Conservation (phyloP, 2,113 vertebrate genomes). For the Tachysurus vachellii region DNA sequence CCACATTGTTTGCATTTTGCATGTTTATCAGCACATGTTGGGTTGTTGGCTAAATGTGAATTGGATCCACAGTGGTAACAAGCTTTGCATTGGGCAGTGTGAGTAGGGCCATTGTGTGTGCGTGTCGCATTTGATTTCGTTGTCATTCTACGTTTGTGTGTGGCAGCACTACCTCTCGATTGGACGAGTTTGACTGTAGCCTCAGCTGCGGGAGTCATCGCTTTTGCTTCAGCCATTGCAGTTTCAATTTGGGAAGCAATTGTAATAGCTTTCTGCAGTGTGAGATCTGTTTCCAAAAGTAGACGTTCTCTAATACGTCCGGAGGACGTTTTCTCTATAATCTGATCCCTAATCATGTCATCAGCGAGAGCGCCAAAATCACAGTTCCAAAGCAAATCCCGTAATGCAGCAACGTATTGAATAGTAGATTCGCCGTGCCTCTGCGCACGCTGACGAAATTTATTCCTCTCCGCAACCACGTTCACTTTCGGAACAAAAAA, state of each 20-base stretch:
- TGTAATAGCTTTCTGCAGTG: conserved; percentile 5
- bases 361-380: not conserved
- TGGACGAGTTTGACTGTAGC: not conserved
- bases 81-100: not conserved
- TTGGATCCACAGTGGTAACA: not conserved
- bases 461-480: conserved; percentile 29
- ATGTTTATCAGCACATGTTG: conserved; percentile 9
- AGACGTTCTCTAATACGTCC: not conserved
- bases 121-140: not conserved
- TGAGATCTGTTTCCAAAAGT: conserved; percentile 27
- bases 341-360: conserved; percentile 36
- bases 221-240: not conserved
- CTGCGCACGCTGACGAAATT: not conserved
- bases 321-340: conserved; percentile 9
- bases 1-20: not conserved
- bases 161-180: too few relatives aligned
- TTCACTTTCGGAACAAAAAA: conserved; percentile 7
- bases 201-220: not conserved
- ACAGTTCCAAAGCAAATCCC: conserved; percentile 5
- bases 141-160: not conserved
- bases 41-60: conserved; percentile 2
- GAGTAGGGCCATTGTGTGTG: not conserved
- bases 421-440: not conserved
- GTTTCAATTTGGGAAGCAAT: conserved; percentile 14
- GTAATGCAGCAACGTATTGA: conserved; percentile 19